These are phyloP conservation scores for Pteropus rufus DNA, from an alignment of 2,797 vertebrate species.

Conservation along the genomic window DNA sequence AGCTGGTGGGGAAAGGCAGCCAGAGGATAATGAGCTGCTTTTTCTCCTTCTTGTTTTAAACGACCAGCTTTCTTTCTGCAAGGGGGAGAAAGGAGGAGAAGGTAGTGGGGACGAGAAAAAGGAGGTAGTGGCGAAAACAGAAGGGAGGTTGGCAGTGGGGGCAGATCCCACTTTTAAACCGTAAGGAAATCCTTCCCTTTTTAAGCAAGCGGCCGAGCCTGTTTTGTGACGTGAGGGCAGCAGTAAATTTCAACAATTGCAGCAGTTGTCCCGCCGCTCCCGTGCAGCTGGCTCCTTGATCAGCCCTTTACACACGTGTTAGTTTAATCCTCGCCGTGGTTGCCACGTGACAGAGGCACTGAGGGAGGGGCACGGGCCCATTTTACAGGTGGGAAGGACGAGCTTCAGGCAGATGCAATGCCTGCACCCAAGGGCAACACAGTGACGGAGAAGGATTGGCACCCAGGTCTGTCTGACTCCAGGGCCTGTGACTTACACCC, in stretches of 20 bases:
- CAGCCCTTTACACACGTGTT: fast-evolving
- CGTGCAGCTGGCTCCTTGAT: fast-evolving
- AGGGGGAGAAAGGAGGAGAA: background rate
- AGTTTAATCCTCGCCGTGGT: fast-evolving
- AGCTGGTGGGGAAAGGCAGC: background rate
- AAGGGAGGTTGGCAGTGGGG: no score
- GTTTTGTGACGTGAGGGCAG: background rate
- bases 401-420: background rate
- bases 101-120: background rate
- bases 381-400: background rate
- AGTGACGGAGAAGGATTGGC: fast-evolving
- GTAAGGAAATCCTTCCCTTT: background rate
- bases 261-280: fast-evolving
- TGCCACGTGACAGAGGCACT: no score
- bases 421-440: background rate
- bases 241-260: fast-evolving
- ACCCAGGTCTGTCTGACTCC: background rate
- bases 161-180: background rate
- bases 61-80: background rate
- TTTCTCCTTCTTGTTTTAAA: background rate
- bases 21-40: background rate
- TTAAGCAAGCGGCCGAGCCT: background rate
- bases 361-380: background rate
- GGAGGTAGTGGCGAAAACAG: background rate
- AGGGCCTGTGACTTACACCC: background rate